Base-by-base conservation (phyloP, 2,113 vertebrate species). In the Hepsetus odoe region DNA sequence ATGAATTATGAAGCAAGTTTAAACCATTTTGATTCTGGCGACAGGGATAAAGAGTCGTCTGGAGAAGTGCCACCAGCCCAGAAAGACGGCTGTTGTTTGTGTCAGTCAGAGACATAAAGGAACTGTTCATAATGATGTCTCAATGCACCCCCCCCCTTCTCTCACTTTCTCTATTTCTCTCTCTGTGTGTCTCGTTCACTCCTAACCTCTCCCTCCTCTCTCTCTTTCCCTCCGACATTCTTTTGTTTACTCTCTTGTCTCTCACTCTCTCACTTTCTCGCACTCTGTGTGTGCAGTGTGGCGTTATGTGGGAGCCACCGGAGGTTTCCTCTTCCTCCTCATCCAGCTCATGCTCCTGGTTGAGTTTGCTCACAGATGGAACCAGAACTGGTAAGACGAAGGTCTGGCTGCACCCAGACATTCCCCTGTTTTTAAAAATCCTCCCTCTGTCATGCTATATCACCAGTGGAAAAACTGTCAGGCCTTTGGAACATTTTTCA, bases 361-460 rank as follows among this genome's bases (percentile, higher is more conserved):
- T 88, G 94, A 99, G 86, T 99, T 99, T 20, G 95, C 98, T 14
- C 97, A 99, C 87, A 95, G 96, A 82, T 99, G 97, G 98, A 99
- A 98, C 91, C 97, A 96, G 90, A 99, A 98, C 89, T 99, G 98
- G 98, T 99, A 92, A 84, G 95, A 82, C 33, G 30, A 74, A 32
- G 35, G 32, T 55, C n/a, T 56, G 14, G 20, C 40, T 6, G 4
- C 16, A 55, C 38, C 71, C 65, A 68, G 16, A 55, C n/a, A 49
- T 30, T 53, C 3, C 22, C 33, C 35, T 74, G 70, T 72, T 80
- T 77, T 71, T 38, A 9, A 22, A 66, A 40, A 40, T n/a, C 20
- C 44, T 26, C 13, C 24, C 68, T 64, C 67, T 51, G 32, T 59
- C 67, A 32, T 65, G 49, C 66, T 56, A 7, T 66, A 77, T 78